Evolutionary conservation across 2,888 invertebrate genomes (phyloP).

Genomic region (Cotesia congregata): DNA sequence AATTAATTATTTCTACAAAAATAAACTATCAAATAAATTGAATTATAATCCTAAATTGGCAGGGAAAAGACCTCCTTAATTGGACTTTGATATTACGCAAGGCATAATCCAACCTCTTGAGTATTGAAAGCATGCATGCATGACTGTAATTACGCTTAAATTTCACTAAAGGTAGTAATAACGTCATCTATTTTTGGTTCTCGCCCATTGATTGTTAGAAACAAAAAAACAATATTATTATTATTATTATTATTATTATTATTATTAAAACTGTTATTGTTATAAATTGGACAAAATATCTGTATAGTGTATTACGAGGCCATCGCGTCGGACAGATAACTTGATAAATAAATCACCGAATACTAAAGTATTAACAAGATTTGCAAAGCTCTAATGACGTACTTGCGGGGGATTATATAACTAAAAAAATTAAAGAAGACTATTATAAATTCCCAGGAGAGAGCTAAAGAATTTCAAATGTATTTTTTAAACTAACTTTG

Average conservation of each 20-base stretch:
- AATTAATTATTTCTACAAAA: too few relatives aligned
- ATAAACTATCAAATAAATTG: too few relatives aligned
- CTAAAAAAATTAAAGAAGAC: too few relatives aligned
- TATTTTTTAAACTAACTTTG: background rate
- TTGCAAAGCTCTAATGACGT: background rate
- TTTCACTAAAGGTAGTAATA: background rate
- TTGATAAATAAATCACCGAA: constrained; percentile 11
- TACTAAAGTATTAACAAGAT: constrained; percentile 14
- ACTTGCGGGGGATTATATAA: background rate
- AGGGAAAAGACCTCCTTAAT: too few relatives aligned
- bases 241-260: too few relatives aligned
- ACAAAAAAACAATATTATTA: too few relatives aligned
- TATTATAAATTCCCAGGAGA: too few relatives aligned
- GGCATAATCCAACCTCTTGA: background rate
- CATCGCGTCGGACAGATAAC: constrained; percentile 20
- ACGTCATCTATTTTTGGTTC: constrained; percentile 1
- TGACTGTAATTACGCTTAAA: background rate
- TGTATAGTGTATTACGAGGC: background rate
- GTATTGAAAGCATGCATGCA: background rate
- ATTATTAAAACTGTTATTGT: too few relatives aligned
- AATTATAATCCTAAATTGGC: too few relatives aligned
- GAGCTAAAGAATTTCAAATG: background rate
- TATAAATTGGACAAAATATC: background rate
- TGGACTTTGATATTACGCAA: background rate
- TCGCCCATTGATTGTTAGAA: background rate